phyloP scores from a whole-genome alignment of 2,797 vertebrate species.

The Glossophaga mutica region DNA sequence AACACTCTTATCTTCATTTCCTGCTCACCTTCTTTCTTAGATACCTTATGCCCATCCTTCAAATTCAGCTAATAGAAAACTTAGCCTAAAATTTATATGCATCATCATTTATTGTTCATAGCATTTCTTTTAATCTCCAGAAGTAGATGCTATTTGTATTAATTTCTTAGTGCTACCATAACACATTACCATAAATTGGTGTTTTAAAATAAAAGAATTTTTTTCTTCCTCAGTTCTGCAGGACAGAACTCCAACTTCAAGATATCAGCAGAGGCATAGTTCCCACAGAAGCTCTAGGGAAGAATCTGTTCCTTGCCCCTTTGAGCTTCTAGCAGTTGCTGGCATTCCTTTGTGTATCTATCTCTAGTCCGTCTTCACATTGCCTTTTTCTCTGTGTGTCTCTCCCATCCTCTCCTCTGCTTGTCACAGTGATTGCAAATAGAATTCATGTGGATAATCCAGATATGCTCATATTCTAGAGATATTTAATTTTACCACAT shows the following conservation, averaged over 20 bases:
- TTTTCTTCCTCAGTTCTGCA: not conserved
- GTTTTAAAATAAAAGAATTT: not conserved
- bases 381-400: not conserved
- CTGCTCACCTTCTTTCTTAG: not conserved
- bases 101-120: not conserved
- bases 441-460: not conserved
- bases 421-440: not conserved
- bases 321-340: too few relatives aligned
- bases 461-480: not conserved
- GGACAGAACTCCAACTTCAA: not conserved
- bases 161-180: not conserved
- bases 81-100: not conserved
- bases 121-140: not conserved
- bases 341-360: not conserved
- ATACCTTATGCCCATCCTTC: not conserved
- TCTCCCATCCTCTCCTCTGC: not conserved
- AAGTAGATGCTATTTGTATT: not conserved
- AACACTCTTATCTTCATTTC: rapidly evolving
- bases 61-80: not conserved
- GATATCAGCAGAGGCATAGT: not conserved
- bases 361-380: not conserved
- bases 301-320: not conserved
- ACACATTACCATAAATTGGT: not conserved
- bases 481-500: not conserved
- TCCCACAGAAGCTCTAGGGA: not conserved